Evolutionary conservation across 2,797 vertebrate genomes (phyloP), one percentile per base, ranked within the genome.

Genomic region (Leptoclinus maculatus): DNA sequence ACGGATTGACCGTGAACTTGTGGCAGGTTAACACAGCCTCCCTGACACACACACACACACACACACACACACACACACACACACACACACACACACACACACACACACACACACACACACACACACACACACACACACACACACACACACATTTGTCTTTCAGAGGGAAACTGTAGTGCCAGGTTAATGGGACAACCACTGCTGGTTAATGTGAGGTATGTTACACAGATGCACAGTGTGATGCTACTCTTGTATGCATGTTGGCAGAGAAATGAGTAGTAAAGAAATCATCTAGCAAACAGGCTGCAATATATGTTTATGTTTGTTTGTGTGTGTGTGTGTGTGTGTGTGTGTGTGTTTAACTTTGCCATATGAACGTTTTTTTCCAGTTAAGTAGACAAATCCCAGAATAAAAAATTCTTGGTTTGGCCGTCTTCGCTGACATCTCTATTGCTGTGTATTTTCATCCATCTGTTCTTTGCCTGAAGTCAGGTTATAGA

Each of bases 171-270:
- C 59, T 77, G 39, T 43, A 41, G 54, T 70, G 38, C 45, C 66
- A 70, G 59, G 45, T 75, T 75, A 75, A 75, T 75, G 67, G 57
- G 56, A 67, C 57, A 57, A 29, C n/a, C 34, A 67, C 67, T 63
- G 60, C 54, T 66, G 58, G 14, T 70, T 62, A 71, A 79, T 63
- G 49, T 49, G 66, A 75, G 51, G 32, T 2, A 1, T 66, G 66
- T 66, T 17, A 43, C 27, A 36, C 23, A 16, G n/a, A 65, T 7
- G 21, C 63, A 57, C 64, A 65, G 58, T 45, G 69, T 43, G 58
- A 43, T 21, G 27, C 21, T 65, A 10, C 54, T 56, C 29, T 38
- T 4, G 1, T 60, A 23, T 71, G 39, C 23, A 63, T 32, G 11
- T 27, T 21, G 47, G 71, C 57, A 47, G 1, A 63, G n/a, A 68